Evolutionary conservation across 2,797 vertebrate genomes (phyloP), one percentile per base, ranked within the genome.

Genomic region (Argentina silus): DNA sequence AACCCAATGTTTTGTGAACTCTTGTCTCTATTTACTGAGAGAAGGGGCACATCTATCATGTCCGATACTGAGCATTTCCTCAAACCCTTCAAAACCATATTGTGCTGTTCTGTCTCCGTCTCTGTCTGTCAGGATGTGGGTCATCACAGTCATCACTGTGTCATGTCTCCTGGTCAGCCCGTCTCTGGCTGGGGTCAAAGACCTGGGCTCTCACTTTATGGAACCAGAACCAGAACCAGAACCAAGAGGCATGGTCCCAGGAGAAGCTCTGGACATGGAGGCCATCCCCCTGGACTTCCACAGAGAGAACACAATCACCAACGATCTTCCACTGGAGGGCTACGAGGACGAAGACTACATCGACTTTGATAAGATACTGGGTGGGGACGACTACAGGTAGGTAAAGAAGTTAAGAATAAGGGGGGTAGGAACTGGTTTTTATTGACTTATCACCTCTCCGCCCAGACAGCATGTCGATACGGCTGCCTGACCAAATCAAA

Each of bases 341-440:
- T 95, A 96, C 59, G 97, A 98, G 10, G 96, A 98, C 0, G 96
- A 97, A 0, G 98, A 99, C 80, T 99, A 99, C 3, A 81, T 99
- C 15, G 97, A 99, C 63, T 93, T 98, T 0, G 97, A 97, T 55
- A 94, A 92, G 85, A 85, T 98, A 67, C 60, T 99, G 63, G 75
- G 83, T 0, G 89, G 83, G 17, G 93, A 94, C 14, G 93, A 95
- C 78, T 93, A 94, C 82, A 80, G 43, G 92, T 91, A 78, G 83
- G 90, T 48, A 48, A 8, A 8, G 7, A 12, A 8, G 7, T 12
- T 48, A 8, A 48, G 7, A 8, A 48, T 48, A 12, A 2, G 47
- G 7, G 7, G 47, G 47, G 11, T 8, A 12, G 1, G 47, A 15
- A 61, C 11, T 43, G 27, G 9, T 27, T 68, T 36, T 68, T 48